These are phyloP conservation scores for Agonum fuliginosum DNA, from an alignment of 2,888 invertebrate species.

Conservation along the genomic window DNA sequence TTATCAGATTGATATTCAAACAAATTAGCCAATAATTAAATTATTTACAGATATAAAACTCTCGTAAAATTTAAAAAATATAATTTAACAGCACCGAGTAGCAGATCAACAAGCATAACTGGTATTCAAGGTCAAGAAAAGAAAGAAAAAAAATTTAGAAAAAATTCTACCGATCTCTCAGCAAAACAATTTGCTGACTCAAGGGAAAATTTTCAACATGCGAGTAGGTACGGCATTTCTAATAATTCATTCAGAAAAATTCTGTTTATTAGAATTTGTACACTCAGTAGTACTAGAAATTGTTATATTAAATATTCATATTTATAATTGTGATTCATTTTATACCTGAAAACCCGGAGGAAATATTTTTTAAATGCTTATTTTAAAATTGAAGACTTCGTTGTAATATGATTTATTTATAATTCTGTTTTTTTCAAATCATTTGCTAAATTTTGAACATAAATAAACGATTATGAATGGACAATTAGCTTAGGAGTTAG, in stretches of 20 bases:
- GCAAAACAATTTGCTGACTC: slow-evolving; percentile 47
- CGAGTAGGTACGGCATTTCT: slow-evolving; percentile 3
- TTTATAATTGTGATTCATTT: no score
- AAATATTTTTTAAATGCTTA: no score
- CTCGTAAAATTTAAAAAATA: slow-evolving; percentile 28
- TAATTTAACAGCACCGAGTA: slow-evolving; percentile 37
- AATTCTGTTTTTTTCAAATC: no score
- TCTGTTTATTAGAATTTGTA: neutral
- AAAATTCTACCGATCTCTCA: slow-evolving; percentile 33
- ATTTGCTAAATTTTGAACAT: no score
- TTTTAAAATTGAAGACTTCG: no score
- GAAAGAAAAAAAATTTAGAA: slow-evolving; percentile 22
- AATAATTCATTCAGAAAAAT: slow-evolving; percentile 18
- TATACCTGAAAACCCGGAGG: no score
- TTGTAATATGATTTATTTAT: no score
- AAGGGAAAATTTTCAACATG: slow-evolving; percentile 42
- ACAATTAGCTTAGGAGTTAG: no score
- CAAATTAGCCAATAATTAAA: slow-evolving; percentile 27
- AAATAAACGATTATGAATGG: no score
- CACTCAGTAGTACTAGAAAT: neutral
- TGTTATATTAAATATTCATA: no score
- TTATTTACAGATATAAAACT: slow-evolving; percentile 30
- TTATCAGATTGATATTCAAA: slow-evolving; percentile 14
- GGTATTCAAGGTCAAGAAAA: slow-evolving; percentile 27
- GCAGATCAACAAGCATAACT: slow-evolving; percentile 38